Percentiles rank a stretch among this genome's conserved stretches.
Conservation (phyloP, 2,797 vertebrate genomes). For the Mormyrus proboscirostris region DNA sequence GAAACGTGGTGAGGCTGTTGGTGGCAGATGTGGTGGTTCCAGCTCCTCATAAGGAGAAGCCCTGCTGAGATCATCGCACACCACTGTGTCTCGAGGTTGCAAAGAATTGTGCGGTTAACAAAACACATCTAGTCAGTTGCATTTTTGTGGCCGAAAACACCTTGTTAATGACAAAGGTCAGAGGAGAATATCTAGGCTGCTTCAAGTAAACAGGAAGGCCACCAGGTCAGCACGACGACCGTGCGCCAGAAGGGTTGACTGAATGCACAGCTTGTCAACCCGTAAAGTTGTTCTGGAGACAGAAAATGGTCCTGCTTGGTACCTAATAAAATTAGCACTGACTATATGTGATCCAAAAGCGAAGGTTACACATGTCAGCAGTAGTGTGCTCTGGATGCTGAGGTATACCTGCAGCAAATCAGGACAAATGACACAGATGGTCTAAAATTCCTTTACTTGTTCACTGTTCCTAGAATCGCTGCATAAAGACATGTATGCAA, state of each 20-base stretch:
- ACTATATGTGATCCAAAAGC: not conserved
- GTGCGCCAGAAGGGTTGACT: not conserved
- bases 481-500: conserved; percentile 16
- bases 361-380: not conserved
- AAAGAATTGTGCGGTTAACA: not conserved
- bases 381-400: not conserved
- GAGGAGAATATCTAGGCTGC: not conserved
- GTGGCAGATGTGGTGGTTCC: not conserved
- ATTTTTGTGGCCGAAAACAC: not conserved
- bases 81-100: not conserved
- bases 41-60: not conserved
- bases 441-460: conserved; percentile 4
- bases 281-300: not conserved
- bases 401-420: not conserved
- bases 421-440: not conserved
- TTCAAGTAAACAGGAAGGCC: not conserved
- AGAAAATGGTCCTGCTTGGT: not conserved
- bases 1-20: not conserved
- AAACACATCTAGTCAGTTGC: not conserved
- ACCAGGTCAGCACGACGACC: not conserved
- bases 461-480: conserved; percentile 29
- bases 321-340: not conserved
- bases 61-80: not conserved
- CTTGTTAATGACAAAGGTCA: not conserved
- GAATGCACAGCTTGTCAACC: not conserved